Percentiles rank a stretch among this genome's conserved stretches.
These are phyloP conservation scores for Ectemnius lituratus DNA, from an alignment of 2,888 invertebrate genomes.

Conservation along the genomic window DNA sequence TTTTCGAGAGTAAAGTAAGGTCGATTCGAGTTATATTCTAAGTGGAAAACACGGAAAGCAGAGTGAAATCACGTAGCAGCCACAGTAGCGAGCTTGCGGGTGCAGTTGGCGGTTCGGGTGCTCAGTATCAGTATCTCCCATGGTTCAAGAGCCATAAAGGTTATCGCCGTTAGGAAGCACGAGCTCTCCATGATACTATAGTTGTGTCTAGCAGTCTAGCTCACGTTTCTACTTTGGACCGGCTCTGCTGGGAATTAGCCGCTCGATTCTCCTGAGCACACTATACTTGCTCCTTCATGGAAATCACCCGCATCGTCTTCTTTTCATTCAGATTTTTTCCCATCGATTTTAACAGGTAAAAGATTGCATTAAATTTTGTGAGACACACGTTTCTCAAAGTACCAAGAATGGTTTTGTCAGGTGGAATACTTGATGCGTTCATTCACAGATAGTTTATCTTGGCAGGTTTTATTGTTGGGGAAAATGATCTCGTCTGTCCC, in stretches of 20 bases:
- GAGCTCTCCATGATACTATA: conserved; percentile 57
- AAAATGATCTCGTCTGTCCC: no score
- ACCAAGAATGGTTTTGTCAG: not conserved
- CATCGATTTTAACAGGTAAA: not conserved
- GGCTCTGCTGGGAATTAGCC: conserved; percentile 54
- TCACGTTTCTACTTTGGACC: conserved; percentile 36
- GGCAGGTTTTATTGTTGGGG: no score
- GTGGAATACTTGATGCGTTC: no score
- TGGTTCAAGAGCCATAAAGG: conserved; percentile 68
- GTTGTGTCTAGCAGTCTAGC: conserved; percentile 18
- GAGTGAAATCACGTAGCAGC: conserved; percentile 59
- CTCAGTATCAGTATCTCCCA: conserved; percentile 62
- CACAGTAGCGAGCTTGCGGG: conserved; percentile 46
- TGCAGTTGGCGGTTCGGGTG: conserved; percentile 34
- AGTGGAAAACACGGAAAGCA: conserved; percentile 25
- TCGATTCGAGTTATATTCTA: not conserved
- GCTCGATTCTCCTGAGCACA: conserved; percentile 34
- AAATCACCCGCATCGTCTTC: not conserved
- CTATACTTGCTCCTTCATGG: not conserved
- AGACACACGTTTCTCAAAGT: not conserved
- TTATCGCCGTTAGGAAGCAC: conserved; percentile 72
- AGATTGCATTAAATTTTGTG: not conserved
- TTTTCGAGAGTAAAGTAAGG: not conserved
- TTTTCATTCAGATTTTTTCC: not conserved
- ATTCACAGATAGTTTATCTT: no score